Base-by-base conservation (phyloP, 2,888 invertebrate species). In the Blera fallax region DNA sequence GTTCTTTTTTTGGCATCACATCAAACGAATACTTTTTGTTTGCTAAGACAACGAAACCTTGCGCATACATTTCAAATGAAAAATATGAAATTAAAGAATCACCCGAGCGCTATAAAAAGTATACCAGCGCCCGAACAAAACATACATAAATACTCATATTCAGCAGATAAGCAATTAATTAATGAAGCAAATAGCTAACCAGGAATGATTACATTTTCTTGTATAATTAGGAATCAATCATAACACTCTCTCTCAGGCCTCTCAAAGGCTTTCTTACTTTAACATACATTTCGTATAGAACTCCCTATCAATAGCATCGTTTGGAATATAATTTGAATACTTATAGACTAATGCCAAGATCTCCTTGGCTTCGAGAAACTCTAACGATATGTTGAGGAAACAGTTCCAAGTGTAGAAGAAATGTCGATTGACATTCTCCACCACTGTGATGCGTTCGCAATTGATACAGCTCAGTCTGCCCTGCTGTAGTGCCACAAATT, bases 371-470 rank as follows among this genome's bases (percentile, higher is more conserved):
- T 90, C 87, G 87, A 92, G 87, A 87, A 90, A 90, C 76, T 92
- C 91, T 70, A 91, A 78, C 0, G 90, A 90, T 56, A 91, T 90
- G 69, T 90, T 90, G 0, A 92, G 89, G 73, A 92, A 92, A 69
- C 91, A 91, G 79, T 91, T 92, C 92, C 92, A 92, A n/a, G 90
- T 91, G 83, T 92, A 92, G 87, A 92, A 92, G 69, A 91, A 91
- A 80, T 91, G 91, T 0, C 91, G 89, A 11, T 90, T 90, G 10
- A 91, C 88, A 83, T 90, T 91, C 54, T 90, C 90, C 8, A 91
- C 89, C 1, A 87, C 87, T 6, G 91, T 90, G 11, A 89, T 88
- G 78, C 89, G 89, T 77, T 92, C 91, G 56, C 92, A 92, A 64
- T 92, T 92, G 8, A 91, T 89, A 78, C 92, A 92, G n/a, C 88